Evolutionary conservation across 30 jellyfish, hydroid and myxozoan genomes (phyloP).

Genomic region (Chrysaora quinquecirrha): DNA sequence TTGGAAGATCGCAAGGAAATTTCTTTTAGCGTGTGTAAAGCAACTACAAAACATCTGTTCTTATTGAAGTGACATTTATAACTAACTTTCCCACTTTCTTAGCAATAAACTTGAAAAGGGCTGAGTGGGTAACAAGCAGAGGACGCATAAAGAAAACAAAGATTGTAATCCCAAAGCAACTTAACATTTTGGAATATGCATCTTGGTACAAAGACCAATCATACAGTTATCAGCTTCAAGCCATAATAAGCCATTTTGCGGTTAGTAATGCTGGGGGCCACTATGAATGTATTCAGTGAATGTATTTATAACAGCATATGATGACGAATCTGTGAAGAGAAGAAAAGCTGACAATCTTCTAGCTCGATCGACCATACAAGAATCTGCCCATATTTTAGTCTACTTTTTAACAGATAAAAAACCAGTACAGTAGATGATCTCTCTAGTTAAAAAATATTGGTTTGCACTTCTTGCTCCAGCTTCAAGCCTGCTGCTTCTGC

Average conservation of each 20-base stretch:
- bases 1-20: background rate
- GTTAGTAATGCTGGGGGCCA: conserved; percentile 3
- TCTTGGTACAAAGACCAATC: background rate
- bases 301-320: background rate
- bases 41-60: background rate
- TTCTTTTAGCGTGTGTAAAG: background rate
- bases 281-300: background rate
- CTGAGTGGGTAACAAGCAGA: background rate
- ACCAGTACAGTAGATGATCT: too few species aligned
- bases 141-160: background rate
- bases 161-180: background rate
- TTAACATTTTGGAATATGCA: too few species aligned
- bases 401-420: too few species aligned
- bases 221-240: background rate
- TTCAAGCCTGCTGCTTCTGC: too few species aligned
- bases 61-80: background rate
- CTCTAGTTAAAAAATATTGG: too few species aligned
- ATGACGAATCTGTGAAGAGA: conserved; percentile 7
- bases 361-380: background rate
- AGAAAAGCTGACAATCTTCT: background rate
- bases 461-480: too few species aligned
- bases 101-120: background rate
- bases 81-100: background rate
- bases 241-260: background rate
- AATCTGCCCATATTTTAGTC: background rate